Evolutionary conservation across 2,113 vertebrate genomes (phyloP), one percentile per base, ranked within the genome.

Genomic region (Gallinago undulata): DNA sequence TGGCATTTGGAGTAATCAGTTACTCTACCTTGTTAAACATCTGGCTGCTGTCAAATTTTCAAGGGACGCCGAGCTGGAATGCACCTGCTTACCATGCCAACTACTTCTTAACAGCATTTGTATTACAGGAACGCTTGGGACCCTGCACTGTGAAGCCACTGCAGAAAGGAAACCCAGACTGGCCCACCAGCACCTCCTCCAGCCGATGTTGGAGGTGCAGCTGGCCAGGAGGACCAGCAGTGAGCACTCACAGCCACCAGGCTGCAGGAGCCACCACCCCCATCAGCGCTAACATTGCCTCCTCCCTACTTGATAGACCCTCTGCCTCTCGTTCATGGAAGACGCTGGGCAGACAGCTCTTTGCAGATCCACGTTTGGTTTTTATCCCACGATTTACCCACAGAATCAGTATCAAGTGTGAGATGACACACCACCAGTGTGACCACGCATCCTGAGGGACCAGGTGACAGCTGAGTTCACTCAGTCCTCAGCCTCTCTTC

Each of bases 41-140:
- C 91, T 92, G 93, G 60, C 43, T 94, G 60, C 84, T 94, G 91
- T 90, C 89, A 90, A 62, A 77, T 75, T 91, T 84, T 70, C 80
- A 75, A 60, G 73, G 76, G 84, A 33, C 0, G 3, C n/a, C 0
- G 2, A 84, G 79, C 67, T 93, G 50, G 63, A 85, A 93, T 13
- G 91, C 86, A 94, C 86, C 86, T 93, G 95, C 83, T 81, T 47
- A 81, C 86, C 78, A 89, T 66, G 83, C 63, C 70, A 94, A 88
- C 82, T 73, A 76, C 63, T 73, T 24, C 64, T 41, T 51, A 69
- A 69, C 10, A 48, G 35, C 59, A 62, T 57, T 73, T 74, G 16
- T 62, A 73, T 53, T 76, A 39, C 69, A 73, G n/a, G 47, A 79
- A 18, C 3, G 33, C 53, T 79, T 55, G 31, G 66, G 82, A 79